Conservation (phyloP, 2,113 vertebrate genomes). For the Silurus meridionalis region DNA sequence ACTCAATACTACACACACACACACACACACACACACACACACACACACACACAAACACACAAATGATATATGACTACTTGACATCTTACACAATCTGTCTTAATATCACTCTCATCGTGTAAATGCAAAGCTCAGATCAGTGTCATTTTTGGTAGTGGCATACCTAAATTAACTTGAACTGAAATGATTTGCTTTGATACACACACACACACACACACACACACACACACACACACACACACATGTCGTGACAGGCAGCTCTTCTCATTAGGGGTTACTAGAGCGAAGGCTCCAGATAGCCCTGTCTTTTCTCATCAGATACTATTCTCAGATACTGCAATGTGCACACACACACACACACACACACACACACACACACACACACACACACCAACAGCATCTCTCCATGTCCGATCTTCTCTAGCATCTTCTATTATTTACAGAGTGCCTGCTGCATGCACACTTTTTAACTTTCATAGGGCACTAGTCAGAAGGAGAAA, state of each 20-base stretch:
- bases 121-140: conserved; percentile 16
- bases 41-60: conserved; percentile 36
- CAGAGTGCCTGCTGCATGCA: conserved; percentile 49
- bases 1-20: conserved; percentile 38
- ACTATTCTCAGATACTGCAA: neutral
- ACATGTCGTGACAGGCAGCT: conserved; percentile 27
- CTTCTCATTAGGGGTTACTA: conserved; percentile 40
- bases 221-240: conserved; percentile 18
- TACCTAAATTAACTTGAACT: conserved; percentile 32
- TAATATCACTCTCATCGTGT: conserved; percentile 12
- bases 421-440: conserved; percentile 56
- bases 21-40: conserved; percentile 26
- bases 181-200: conserved; percentile 9
- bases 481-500: neutral
- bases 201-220: conserved; percentile 7
- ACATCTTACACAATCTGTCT: neutral
- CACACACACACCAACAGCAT: conserved; percentile 26
- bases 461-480: conserved; percentile 43
- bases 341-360: conserved; percentile 1
- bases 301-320: conserved; percentile 33
- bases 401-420: conserved; percentile 34
- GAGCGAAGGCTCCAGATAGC: conserved; percentile 37
- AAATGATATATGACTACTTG: neutral
- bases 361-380: conserved; percentile 22
- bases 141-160: conserved; percentile 22